These are phyloP conservation scores for Actinostola sp. DNA, from an alignment of 92 coral and sea anemone genomes.

Conservation along the genomic window DNA sequence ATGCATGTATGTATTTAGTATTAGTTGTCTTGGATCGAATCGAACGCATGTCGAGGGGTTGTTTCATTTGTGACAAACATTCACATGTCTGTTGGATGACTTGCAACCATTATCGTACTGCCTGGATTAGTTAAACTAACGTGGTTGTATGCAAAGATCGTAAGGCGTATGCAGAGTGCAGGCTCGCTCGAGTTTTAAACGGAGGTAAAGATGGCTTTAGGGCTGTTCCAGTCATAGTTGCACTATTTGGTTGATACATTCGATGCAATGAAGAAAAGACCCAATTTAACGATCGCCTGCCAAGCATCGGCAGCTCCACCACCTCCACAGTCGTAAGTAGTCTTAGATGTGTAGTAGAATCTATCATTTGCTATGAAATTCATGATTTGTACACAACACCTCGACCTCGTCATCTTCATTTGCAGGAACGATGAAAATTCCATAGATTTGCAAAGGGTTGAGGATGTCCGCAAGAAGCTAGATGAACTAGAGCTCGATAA, in stretches of 20 bases:
- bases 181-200: slow-evolving; percentile 22
- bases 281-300: slow-evolving; percentile 64
- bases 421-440: slow-evolving; percentile 80
- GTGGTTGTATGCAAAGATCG: slow-evolving; percentile 30
- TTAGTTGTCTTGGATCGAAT: background rate
- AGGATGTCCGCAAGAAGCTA: slow-evolving; percentile 87
- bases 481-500: slow-evolving; percentile 81
- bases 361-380: slow-evolving; percentile 1
- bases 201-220: slow-evolving; percentile 25
- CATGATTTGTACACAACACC: slow-evolving; percentile 26
- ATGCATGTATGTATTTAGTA: slow-evolving; percentile 22
- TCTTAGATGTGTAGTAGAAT: background rate
- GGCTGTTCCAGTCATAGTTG: slow-evolving; percentile 45
- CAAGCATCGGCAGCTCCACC: slow-evolving; percentile 48
- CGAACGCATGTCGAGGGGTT: slow-evolving; percentile 24
- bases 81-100: background rate
- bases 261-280: slow-evolving; percentile 54
- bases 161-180: slow-evolving; percentile 30
- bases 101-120: background rate
- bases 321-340: slow-evolving; percentile 61
- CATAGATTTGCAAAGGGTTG: slow-evolving; percentile 72
- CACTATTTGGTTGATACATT: slow-evolving; percentile 12
- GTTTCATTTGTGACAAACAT: slow-evolving; percentile 27
- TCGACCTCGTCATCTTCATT: slow-evolving; percentile 6
- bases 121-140: background rate